Evolutionary conservation across 2,113 vertebrate genomes (phyloP).

Genomic region (Psilopogon haemacephalus): DNA sequence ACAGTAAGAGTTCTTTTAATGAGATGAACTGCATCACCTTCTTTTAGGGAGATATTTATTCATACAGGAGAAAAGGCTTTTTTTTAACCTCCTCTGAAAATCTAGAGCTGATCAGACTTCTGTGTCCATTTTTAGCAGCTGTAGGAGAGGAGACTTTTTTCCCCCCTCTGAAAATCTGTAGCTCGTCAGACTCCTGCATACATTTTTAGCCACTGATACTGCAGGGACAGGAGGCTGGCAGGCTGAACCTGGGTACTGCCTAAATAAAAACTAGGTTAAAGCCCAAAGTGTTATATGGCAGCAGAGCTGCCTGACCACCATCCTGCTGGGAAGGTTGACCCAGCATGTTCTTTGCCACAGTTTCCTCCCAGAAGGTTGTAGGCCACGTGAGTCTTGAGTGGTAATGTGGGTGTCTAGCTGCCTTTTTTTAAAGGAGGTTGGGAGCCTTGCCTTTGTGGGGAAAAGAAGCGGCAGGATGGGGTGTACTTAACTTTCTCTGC

Average conservation of each 20-base stretch:
- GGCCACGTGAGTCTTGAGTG: neutral
- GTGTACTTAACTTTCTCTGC: neutral
- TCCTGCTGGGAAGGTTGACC: neutral
- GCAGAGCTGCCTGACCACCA: neutral
- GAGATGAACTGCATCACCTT: neutral
- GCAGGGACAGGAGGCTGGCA: neutral
- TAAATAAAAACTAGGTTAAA: neutral
- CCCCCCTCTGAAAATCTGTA: neutral
- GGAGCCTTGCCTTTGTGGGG: neutral
- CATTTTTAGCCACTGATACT: neutral
- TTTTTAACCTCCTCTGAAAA: neutral
- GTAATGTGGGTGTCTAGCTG: rapidly evolving
- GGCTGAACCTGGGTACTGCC: neutral
- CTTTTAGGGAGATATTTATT: neutral
- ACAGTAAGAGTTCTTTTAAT: neutral
- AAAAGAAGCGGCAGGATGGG: neutral
- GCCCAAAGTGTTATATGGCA: neutral
- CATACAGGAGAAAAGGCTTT: rapidly evolving
- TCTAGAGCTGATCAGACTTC: neutral
- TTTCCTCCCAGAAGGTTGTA: neutral
- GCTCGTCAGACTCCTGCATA: neutral
- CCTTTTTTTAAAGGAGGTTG: neutral
- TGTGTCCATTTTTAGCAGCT: neutral
- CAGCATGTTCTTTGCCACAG: neutral
- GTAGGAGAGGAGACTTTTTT: neutral